Evolutionary conservation across 2,797 vertebrate species (phyloP).

Genomic region (Carcharodon carcharias): DNA sequence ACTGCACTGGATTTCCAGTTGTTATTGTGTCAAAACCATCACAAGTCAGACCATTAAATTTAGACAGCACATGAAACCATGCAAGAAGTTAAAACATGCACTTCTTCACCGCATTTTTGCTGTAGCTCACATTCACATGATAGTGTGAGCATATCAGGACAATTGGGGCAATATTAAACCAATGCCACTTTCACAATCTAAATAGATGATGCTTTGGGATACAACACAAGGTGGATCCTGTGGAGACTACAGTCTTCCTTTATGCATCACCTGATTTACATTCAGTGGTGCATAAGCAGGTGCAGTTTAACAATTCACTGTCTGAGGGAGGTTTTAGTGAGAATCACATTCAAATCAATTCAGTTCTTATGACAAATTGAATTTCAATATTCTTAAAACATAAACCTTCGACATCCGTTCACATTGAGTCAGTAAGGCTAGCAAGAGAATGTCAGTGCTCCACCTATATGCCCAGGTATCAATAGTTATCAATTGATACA

Average conservation of each 20-base stretch:
- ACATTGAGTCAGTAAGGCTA: not conserved
- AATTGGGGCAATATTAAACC: not conserved
- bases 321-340: not conserved
- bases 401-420: not conserved
- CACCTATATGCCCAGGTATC: not conserved
- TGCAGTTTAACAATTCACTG: not conserved
- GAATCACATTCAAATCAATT: not conserved
- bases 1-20: not conserved
- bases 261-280: not conserved
- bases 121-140: not conserved
- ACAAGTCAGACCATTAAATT: not conserved
- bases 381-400: not conserved
- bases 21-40: not conserved
- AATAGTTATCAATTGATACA: not conserved
- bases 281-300: not conserved
- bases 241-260: not conserved
- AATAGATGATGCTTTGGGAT: not conserved
- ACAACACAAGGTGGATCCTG: not conserved
- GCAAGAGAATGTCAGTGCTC: not conserved
- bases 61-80: not conserved
- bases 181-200: not conserved
- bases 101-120: not conserved
- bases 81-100: not conserved
- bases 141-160: not conserved
- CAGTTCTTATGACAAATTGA: not conserved